Evolutionary conservation across 2,888 invertebrate species (phyloP), one percentile per base, ranked within the genome.

Genomic region (Mechanitis messenoides): DNA sequence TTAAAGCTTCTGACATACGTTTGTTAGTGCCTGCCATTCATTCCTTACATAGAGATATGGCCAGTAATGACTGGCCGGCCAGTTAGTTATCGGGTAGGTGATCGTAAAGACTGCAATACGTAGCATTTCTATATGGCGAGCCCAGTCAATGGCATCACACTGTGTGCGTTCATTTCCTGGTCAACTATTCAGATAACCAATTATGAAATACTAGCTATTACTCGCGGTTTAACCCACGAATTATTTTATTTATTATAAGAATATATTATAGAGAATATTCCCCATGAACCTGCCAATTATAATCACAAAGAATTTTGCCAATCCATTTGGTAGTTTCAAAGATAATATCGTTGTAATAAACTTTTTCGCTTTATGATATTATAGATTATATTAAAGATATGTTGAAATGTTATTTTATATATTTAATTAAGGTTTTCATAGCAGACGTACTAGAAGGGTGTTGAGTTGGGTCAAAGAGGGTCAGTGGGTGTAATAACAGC

Each of bases 1-100:
- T 85, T 81, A 78, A 78, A 82, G 77, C 78, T 74, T 78, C 77
- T 77, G 78, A 79, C 75, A 79, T 82, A 80, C 72, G 81, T 80
- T 79, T 80, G 84, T 81, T 78, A 84, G 81, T 80, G 79, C 81
- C 84, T 80, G 79, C 85, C 83, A 87, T 87, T 87, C 88, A 86
- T 87, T 84, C 82, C 80, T 76, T 77, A 80, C 85, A 82, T 78
- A 85, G 84, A 86, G 87, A 85, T 87, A 88, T 87, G 83, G 83
- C 76, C 77, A 78, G 81, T 87, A 87, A 88, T 85, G 87, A 86
- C 81, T 78, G 78, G 78, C 76, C 76, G 77, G 80, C 72, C 78
- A 79, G 78, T 74, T 79, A 77, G 83, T 83, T 86, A 86, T 87
- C 87, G 86, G 81, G 79, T 77, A 78, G 80, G 74, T 82, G 86